A percentile compares a stretch with the other conserved stretches of the same genome.
Conservation (phyloP, 1,140 invertebrate genomes). For the Globodera rostochiensis region DNA sequence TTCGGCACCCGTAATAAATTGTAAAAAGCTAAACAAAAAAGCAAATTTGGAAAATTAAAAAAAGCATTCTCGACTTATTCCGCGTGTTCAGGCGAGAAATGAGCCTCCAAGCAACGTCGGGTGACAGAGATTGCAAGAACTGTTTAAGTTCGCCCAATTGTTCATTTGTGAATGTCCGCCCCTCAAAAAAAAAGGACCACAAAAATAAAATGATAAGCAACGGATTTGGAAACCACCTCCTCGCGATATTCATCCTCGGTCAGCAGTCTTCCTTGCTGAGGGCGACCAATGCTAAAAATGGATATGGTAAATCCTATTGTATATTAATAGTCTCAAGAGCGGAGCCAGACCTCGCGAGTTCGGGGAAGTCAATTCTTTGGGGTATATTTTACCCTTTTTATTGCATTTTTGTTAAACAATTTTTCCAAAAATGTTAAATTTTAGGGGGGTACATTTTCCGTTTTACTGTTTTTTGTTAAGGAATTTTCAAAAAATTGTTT, state of each 20-base stretch:
- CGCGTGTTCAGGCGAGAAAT: slow-evolving; percentile 30
- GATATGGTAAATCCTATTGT: too few species aligned
- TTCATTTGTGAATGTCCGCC: slow-evolving; percentile 20
- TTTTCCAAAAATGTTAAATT: too few species aligned
- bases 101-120: slow-evolving; percentile 15
- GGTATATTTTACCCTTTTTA: too few species aligned
- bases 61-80: slow-evolving; percentile 6
- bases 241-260: slow-evolving; percentile 35
- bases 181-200: not conserved
- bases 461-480: too few species aligned
- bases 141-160: slow-evolving; percentile 30
- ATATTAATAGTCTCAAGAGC: too few species aligned
- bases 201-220: too few species aligned
- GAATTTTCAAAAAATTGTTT: too few species aligned
- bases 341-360: too few species aligned
- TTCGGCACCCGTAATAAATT: too few species aligned
- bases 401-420: too few species aligned
- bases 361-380: accelerated
- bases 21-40: slow-evolving; percentile 31
- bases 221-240: slow-evolving; percentile 17
- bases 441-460: too few species aligned
- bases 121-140: not conserved
- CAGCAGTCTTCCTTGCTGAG: slow-evolving; percentile 23
- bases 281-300: not conserved
- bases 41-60: not conserved